Evolutionary conservation across 2,113 vertebrate genomes (phyloP).

Genomic region (Nannospalax galili): DNA sequence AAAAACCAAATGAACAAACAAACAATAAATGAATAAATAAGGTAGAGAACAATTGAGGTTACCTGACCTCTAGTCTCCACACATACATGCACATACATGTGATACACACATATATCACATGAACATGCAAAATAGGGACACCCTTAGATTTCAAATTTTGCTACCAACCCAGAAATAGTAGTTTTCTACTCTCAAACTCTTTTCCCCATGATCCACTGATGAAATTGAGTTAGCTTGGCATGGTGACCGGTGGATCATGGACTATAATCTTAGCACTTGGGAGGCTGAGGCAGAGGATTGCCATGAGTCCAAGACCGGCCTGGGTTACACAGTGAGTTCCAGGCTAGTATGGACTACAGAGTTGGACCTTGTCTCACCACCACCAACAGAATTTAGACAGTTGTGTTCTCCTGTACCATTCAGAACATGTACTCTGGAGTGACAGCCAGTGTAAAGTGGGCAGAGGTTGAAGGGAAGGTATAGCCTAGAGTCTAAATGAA

Average conservation of each 20-base stretch:
- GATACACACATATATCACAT: too few species aligned
- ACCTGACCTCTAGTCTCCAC: too few species aligned
- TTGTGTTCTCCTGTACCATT: background rate
- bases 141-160: constrained; percentile 39
- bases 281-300: background rate
- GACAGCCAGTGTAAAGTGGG: background rate
- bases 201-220: background rate
- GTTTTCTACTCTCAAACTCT: constrained; percentile 32
- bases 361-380: background rate
- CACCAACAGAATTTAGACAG: background rate
- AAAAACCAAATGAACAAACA: too few species aligned
- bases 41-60: too few species aligned
- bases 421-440: background rate
- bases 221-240: background rate
- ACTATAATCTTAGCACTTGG: background rate
- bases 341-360: background rate
- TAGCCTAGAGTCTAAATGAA: constrained; percentile 6
- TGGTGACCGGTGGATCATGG: background rate
- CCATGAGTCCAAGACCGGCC: background rate
- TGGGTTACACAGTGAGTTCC: background rate
- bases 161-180: background rate
- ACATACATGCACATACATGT: too few species aligned
- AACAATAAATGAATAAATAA: too few species aligned
- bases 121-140: background rate
- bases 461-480: background rate